A percentile compares a stretch with the other conserved stretches of the same genome.
Evolutionary conservation across 2,113 vertebrate species (phyloP).

Genomic region (Nothoprocta perdicaria): DNA sequence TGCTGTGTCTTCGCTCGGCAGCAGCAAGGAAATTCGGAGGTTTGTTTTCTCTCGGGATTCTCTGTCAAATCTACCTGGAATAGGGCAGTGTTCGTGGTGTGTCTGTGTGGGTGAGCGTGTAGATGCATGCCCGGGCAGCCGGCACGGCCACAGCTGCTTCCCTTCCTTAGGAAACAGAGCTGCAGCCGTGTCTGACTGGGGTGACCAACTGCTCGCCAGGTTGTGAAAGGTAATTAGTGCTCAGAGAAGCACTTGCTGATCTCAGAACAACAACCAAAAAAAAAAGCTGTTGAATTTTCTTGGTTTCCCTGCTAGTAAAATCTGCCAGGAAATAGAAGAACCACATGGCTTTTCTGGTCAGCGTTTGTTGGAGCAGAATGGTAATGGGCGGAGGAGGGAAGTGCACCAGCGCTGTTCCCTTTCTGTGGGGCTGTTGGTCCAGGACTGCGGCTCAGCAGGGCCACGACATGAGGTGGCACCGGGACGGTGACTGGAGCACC

Average conservation of each 20-base stretch:
- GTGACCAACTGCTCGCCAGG: not conserved
- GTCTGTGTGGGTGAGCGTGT: too few relatives aligned
- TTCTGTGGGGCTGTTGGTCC: not conserved
- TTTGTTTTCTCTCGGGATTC: not conserved
- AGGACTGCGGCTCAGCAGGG: not conserved
- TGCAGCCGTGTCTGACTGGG: rapidly evolving
- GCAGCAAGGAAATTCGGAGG: not conserved
- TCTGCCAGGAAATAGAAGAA: conserved; percentile 16
- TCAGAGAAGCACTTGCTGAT: not conserved
- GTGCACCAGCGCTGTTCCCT: rapidly evolving
- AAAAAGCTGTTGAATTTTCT: not conserved
- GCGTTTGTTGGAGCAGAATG: not conserved
- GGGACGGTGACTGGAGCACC: rapidly evolving
- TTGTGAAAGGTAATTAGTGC: conserved; percentile 22
- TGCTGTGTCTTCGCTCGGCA: not conserved
- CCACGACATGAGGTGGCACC: rapidly evolving
- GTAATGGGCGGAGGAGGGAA: not conserved
- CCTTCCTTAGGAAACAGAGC: not conserved
- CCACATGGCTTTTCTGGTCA: not conserved
- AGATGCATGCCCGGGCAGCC: not conserved
- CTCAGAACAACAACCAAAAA: not conserved
- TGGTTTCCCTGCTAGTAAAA: not conserved
- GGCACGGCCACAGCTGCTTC: not conserved
- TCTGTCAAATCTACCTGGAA: not conserved
- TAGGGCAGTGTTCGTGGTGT: not conserved